Base-by-base conservation (phyloP, 2,888 invertebrate species). In the Nomada fabriciana region DNA sequence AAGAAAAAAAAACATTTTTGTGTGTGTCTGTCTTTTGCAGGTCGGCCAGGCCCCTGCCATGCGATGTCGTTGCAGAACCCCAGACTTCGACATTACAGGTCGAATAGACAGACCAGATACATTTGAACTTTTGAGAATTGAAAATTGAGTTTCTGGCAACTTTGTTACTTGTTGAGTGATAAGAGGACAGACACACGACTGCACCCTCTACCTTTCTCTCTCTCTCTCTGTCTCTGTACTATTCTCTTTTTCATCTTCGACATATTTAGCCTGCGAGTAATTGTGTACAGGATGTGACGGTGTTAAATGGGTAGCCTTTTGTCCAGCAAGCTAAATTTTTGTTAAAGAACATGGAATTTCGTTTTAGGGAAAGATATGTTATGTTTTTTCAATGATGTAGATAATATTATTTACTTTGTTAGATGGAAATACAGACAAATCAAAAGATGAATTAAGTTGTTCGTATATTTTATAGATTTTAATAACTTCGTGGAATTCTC, bases 51-150 rank as follows among this genome's bases (percentile, higher is more conserved):
- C 87, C 91, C 92, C 92, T 93, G 93, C 92, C 93, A 94, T 93
- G 93, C 93, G 93, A 94, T 94, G 94, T 93, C 93, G 93, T 90
- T 92, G 93, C 94, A 91, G 93, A 94, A 92, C 90, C 96, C 96
- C 94, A 95, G 96, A 94, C 96, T 97, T 94, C 96, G 97, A 94
- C 97, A 97, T 94, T 97, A 97, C 96, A 97, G 97, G 96, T 97
- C 96, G 93, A 93, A 91, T 89, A 83, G 88, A 68, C 86, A 89
- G 84, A 86, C 82, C 74, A 81, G 78, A 86, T 84, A 79, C 47
- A 57, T 68, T 77, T 80, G 68, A 74, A 65, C 81, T 81, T 79
- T 69, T 70, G 13, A 55, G 29, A 83, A 76, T 60, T 47, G 47
- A 47, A 15, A 47, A 47, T 13, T 15, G 47, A 15, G 47, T 47